phyloP scores from a whole-genome alignment of 2,888 invertebrate species.

The Drosophila testacea region DNA sequence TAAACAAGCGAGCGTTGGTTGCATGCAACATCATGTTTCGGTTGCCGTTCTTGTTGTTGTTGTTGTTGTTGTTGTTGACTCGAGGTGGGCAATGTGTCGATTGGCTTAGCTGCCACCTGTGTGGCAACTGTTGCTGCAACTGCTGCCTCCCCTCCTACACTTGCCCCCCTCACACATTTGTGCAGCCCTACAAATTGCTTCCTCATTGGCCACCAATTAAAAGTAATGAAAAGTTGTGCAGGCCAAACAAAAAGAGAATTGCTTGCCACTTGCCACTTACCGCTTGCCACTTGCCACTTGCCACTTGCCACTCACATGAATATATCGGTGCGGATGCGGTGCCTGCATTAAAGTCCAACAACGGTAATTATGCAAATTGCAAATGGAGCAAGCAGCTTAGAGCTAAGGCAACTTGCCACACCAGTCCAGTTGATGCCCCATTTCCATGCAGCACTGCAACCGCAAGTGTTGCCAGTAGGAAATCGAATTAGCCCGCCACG shows the following conservation, averaged over 20 bases:
- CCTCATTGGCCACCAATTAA: conserved; percentile 79
- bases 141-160: not conserved
- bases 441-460: conserved; percentile 54
- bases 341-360: conserved; percentile 76
- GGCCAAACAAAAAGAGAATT: conserved; percentile 46
- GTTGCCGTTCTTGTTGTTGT: not conserved
- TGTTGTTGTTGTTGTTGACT: not conserved
- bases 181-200: conserved; percentile 76
- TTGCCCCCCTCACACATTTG: conserved; percentile 22
- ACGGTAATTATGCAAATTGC: conserved; percentile 82
- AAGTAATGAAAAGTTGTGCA: conserved; percentile 74
- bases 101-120: conserved; percentile 37
- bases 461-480: conserved; percentile 79
- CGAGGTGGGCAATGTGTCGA: conserved; percentile 7
- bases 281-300: conserved; percentile 32
- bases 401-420: conserved; percentile 43
- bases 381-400: conserved; percentile 59
- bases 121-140: conserved; percentile 37
- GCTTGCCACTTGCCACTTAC: conserved; percentile 22
- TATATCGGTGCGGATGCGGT: conserved; percentile 62
- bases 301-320: conserved; percentile 37
- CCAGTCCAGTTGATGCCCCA: conserved; percentile 22
- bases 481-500: conserved; percentile 76
- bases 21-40: conserved; percentile 20
- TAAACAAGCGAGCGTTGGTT: conserved; percentile 17